Evolutionary conservation across 2,888 invertebrate species (phyloP).

Genomic region (Clanis bilineata): DNA sequence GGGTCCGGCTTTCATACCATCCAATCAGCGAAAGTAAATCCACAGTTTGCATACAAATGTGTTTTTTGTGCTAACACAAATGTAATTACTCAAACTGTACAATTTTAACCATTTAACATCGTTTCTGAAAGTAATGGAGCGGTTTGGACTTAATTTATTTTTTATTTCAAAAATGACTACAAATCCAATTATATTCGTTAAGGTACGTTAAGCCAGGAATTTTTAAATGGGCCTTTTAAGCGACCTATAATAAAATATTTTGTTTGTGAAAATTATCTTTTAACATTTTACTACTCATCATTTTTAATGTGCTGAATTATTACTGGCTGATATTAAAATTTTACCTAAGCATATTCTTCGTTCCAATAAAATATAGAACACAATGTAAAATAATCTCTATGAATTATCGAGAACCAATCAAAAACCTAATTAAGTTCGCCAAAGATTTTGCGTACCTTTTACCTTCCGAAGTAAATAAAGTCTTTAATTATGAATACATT

Average conservation of each 20-base stretch:
- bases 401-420: not conserved
- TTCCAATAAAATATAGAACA: not conserved
- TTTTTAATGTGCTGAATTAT: not conserved
- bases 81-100: constrained; percentile 33
- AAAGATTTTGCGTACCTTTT: not conserved
- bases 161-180: not conserved
- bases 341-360: not conserved
- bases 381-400: not conserved
- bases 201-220: not conserved
- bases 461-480: not conserved
- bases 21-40: not conserved
- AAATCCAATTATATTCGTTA: not conserved
- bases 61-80: constrained; percentile 17
- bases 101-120: constrained; percentile 17
- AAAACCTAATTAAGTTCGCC: not conserved
- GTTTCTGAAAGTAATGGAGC: not conserved
- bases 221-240: not conserved
- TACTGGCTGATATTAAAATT: not conserved
- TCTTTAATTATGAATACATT: not conserved
- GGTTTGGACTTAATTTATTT: not conserved
- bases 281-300: not conserved
- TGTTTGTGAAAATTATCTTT: not conserved
- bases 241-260: not conserved
- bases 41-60: not conserved
- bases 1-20: not conserved